Evolutionary conservation across 2,797 vertebrate species (phyloP), one percentile per base, ranked within the genome.

Genomic region (Numenius phaeopus): DNA sequence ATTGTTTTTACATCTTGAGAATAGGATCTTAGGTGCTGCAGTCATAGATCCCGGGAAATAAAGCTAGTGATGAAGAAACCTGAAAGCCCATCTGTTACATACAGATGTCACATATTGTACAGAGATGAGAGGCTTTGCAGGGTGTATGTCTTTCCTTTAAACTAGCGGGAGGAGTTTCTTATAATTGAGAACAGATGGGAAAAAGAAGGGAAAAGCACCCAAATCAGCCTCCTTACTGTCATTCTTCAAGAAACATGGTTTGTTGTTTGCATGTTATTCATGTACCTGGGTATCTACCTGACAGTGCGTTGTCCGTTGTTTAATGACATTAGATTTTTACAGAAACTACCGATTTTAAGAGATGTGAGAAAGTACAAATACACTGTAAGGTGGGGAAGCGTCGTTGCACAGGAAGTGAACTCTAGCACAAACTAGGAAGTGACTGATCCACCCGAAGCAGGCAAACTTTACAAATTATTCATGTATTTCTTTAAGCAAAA

Each of bases 81-180:
- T 97, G 96, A 97, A 97, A 97, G 94, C 95, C 97, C 97, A 98
- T 97, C 97, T 98, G 97, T 96, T 97, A 97, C 88, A 96, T 98
- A 97, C 97, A 98, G 97, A 97, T 98, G 97, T 96, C 97, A 97
- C 97, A 97, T 94, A 97, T 97, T 97, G 91, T 97, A 94, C 85
- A 82, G 91, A 96, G 94, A 97, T 89, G 94, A 96, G 95, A 94
- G 24, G 79, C 93, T 96, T 97, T 97, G 83, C 89, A 96, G 97
- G 81, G 93, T 91, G 87, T 96, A 95, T 11, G 26, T 80, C 91
- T 96, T 95, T 81, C 94, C 90, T 95, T 97, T 96, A 97, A 98
- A 97, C 94, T 92, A 84, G 91, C 73, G 52, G 96, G 97, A 97
- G 91, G 96, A 91, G 96, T 94, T 96, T 95, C 94, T 94, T 94